Evolutionary conservation across 2,113 vertebrate species (phyloP), one percentile per base, ranked within the genome.

Genomic region (Solenodon paradoxus): DNA sequence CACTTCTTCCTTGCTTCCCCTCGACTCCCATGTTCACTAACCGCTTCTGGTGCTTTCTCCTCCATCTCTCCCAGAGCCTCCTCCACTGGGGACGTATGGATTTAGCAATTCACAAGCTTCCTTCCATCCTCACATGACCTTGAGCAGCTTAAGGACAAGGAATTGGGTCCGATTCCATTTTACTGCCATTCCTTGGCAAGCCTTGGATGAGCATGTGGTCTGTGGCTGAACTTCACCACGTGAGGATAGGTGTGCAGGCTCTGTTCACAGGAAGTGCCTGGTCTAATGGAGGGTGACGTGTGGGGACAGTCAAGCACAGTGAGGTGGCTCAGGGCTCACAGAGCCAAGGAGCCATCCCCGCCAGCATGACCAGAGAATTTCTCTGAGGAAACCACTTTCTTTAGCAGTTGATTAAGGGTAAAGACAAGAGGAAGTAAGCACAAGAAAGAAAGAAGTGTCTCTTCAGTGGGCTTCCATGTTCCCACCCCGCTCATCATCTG

Each of bases 91-190:
- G n/a, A n/a, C n/a, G n/a, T n/a, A n/a, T n/a, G n/a, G n/a, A n/a
- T n/a, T 42, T 24, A 42, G 40, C 9, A 6, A 3, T 35, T n/a
- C 47, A 12, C 10, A 22, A 66, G 8, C 6, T 8, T 51, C 16
- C 16, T 5, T 12, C 30, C 42, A 57, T 49, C 13, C 17, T 8
- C 3, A 4, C 0, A 0, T 30, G n/a, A 24, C 24, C 26, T 8
- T 0, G 3, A 32, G 32, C n/a, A 20, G 4, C 8, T 28, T 64
- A 32, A 26, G 11, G n/a, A 15, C 2, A 0, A 45, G 12, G 35
- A 5, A 17, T 7, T 42, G 5, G 32, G 30, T 17, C 57, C 45
- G 11, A 10, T 11, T 57, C 35, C 5, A 8, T 42, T 19, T 42
- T 22, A 40, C 12, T 42, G 13, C 16, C 4, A 19, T n/a, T 20